Conservation (phyloP, 2,797 vertebrate species). For the Stomatorhinus walkeri region DNA sequence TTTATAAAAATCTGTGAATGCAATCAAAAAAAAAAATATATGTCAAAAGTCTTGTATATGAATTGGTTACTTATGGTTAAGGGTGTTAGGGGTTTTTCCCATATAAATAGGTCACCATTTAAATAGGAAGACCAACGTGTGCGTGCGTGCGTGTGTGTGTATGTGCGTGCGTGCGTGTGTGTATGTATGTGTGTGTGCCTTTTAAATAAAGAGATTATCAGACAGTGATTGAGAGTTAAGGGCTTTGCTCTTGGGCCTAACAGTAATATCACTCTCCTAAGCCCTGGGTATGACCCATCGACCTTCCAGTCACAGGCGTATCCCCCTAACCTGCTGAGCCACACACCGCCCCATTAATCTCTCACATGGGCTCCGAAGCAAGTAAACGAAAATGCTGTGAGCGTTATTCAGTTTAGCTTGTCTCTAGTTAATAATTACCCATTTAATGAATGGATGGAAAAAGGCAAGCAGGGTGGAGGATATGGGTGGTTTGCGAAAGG, state of each 20-base stretch:
- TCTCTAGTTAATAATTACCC: constrained; percentile 9
- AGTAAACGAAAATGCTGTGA: neutral
- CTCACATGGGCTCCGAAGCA: neutral
- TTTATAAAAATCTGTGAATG: too few species aligned
- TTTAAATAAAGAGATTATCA: neutral
- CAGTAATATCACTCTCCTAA: neutral
- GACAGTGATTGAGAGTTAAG: neutral
- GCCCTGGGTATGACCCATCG: neutral
- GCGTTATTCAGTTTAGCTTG: neutral
- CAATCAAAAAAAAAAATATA: too few species aligned
- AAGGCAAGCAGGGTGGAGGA: neutral
- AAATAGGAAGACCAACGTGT: too few species aligned
- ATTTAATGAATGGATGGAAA: constrained; percentile 9
- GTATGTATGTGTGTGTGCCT: neutral
- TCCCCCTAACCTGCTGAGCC: neutral
- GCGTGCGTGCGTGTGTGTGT: too few species aligned
- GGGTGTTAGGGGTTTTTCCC: too few species aligned
- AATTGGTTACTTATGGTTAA: too few species aligned
- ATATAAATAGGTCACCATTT: too few species aligned
- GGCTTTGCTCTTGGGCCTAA: neutral
- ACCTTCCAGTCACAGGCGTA: neutral
- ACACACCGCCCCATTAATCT: neutral
- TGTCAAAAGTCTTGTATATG: too few species aligned
- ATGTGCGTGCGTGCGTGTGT: too few species aligned
- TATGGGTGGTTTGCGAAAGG: neutral